Percentiles rank a stretch among this genome's conserved stretches.
Evolutionary conservation across 1,140 invertebrate genomes (phyloP).

Genomic region (Drosophila pseudoananassae): DNA sequence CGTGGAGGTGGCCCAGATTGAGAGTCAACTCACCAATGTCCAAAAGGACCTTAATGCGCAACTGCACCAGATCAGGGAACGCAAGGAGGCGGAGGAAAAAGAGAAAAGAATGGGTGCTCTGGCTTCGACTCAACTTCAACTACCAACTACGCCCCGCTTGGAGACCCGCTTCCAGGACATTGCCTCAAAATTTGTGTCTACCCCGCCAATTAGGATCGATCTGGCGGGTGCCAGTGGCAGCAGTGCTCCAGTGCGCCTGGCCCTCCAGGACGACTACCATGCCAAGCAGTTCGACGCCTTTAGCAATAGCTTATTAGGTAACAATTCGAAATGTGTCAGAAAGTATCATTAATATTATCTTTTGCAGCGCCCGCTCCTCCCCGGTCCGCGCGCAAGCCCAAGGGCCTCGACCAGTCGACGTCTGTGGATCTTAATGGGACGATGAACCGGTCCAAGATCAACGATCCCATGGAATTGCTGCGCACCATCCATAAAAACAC

Average conservation of each 20-base stretch:
- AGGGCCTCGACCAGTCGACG: conserved; percentile 21
- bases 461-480: conserved; percentile 68
- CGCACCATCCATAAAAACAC: conserved; percentile 71
- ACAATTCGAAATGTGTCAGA: background rate
- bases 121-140: background rate
- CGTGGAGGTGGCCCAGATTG: conserved; percentile 51
- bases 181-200: conserved; percentile 66
- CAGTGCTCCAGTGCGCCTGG: conserved; percentile 51
- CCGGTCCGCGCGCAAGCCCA: conserved; percentile 58
- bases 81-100: conserved; percentile 8
- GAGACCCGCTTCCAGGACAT: conserved; percentile 9
- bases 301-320: conserved; percentile 55
- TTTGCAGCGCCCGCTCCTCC: conserved; percentile 37
- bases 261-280: conserved; percentile 65
- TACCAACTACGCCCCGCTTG: conserved; percentile 42
- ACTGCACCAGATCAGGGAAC: conserved; percentile 28
- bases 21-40: conserved; percentile 53
- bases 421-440: conserved; percentile 53
- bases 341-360: too few species aligned
- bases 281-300: conserved; percentile 52
- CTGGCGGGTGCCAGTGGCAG: conserved; percentile 12
- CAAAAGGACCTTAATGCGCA: conserved; percentile 40
- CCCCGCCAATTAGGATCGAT: conserved; percentile 73
- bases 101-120: background rate
- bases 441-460: conserved; percentile 69